phyloP scores from a whole-genome alignment of 2,113 vertebrate species.

The Pelecanus crispus region DNA sequence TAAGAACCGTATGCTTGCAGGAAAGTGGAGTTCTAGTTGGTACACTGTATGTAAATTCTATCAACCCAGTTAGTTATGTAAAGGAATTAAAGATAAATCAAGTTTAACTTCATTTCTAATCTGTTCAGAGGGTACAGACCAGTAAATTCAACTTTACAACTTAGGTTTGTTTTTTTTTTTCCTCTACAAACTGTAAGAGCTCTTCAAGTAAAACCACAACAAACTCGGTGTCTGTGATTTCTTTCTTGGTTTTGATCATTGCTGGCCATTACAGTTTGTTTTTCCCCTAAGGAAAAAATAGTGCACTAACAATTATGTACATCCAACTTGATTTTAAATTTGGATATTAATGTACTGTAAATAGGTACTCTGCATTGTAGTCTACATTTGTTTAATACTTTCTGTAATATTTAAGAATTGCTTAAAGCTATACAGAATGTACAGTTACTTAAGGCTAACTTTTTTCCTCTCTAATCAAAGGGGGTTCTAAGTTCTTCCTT shows the following conservation, averaged over 20 bases:
- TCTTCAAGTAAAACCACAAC: constrained; percentile 66
- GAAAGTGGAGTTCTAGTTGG: constrained; percentile 54
- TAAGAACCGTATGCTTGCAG: constrained; percentile 37
- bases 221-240: constrained; percentile 69
- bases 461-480: constrained; percentile 64
- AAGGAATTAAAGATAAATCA: constrained; percentile 58
- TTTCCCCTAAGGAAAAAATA: constrained; percentile 62
- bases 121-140: constrained; percentile 58
- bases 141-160: constrained; percentile 45
- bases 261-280: constrained; percentile 62
- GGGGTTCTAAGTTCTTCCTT: constrained; percentile 78
- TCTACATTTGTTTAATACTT: constrained; percentile 90
- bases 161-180: constrained; percentile 11
- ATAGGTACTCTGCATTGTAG: constrained; percentile 94
- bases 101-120: constrained; percentile 61
- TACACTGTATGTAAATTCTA: constrained; percentile 63
- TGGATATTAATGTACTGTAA: constrained; percentile 90
- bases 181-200: constrained; percentile 47
- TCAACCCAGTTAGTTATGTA: constrained; percentile 43
- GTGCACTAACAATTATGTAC: constrained; percentile 79
- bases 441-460: constrained; percentile 86
- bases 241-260: constrained; percentile 61
- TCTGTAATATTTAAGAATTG: constrained; percentile 89
- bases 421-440: constrained; percentile 89
- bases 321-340: constrained; percentile 79